Evolutionary conservation across 37 sponge, comb jelly and placozoan genomes (phyloP).

Genomic region (Tethya wilhelma): DNA sequence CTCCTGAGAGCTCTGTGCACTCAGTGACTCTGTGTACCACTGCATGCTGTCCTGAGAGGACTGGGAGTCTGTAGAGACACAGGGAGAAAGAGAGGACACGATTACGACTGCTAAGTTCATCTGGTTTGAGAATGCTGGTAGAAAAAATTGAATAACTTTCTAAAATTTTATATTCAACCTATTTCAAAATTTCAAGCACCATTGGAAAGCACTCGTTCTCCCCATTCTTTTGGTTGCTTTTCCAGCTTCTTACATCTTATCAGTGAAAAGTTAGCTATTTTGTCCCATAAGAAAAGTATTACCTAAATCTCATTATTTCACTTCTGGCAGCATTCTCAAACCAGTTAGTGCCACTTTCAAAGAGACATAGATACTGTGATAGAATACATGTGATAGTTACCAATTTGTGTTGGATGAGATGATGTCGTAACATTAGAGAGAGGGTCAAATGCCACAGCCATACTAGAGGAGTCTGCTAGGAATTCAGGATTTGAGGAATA

Average conservation of each 20-base stretch:
- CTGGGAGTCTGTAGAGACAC: not conserved
- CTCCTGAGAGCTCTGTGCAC: conserved; percentile 71
- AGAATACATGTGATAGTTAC: no score
- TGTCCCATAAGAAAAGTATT: not conserved
- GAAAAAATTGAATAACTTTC: no score
- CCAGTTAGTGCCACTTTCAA: no score
- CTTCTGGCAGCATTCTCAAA: no score
- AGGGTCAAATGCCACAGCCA: not conserved
- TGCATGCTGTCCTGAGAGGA: conserved; percentile 54
- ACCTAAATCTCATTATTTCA: no score
- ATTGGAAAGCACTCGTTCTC: no score
- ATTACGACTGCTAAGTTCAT: not conserved
- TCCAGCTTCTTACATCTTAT: no score
- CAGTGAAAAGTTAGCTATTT: not conserved
- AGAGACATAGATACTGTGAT: no score
- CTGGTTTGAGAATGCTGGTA: no score
- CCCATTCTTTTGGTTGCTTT: no score
- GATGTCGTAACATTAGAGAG: not conserved
- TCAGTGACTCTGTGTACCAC: conserved; percentile 3
- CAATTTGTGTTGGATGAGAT: no score
- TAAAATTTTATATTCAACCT: no score
- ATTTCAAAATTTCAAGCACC: not conserved
- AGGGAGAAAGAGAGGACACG: not conserved
- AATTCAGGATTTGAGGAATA: not conserved
- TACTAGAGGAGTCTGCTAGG: not conserved